Evolutionary conservation across 2,797 vertebrate species (phyloP).

Genomic region (Helarctos malayanus): DNA sequence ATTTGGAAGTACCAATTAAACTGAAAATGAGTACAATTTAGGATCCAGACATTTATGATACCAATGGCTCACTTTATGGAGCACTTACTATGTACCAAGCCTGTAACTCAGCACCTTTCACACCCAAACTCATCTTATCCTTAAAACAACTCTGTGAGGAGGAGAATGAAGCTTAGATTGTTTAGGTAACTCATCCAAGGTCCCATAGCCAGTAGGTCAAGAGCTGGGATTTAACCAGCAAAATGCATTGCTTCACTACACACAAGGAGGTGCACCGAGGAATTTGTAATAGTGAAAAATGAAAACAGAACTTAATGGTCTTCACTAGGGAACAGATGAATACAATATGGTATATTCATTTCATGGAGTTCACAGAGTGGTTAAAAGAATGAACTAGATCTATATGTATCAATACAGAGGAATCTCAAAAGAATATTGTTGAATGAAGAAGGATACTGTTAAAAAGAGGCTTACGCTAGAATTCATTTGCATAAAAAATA

Average conservation of each 20-base stretch:
- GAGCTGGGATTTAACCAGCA: slow-evolving; percentile 16
- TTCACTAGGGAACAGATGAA: neutral
- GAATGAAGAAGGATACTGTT: slow-evolving; percentile 7
- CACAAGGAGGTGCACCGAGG: neutral
- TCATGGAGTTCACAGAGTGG: neutral
- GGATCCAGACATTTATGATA: neutral
- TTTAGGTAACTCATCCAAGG: slow-evolving; percentile 15
- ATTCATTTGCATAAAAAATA: neutral
- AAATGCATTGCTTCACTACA: neutral
- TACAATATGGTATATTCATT: slow-evolving; percentile 7
- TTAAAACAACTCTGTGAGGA: slow-evolving; percentile 3
- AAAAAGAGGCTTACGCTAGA: neutral
- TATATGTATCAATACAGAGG: neutral
- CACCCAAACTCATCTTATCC: neutral
- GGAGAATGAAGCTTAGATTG: slow-evolving; percentile 14
- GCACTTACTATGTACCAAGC: neutral
- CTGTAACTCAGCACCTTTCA: neutral
- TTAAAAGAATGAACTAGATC: slow-evolving; percentile 38
- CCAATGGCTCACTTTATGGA: neutral
- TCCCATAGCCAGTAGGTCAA: neutral
- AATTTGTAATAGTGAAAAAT: slow-evolving; percentile 27
- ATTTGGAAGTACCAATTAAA: slow-evolving; percentile 39
- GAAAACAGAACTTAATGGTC: neutral
- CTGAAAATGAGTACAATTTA: neutral
- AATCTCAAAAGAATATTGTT: slow-evolving; percentile 33